phyloP scores from a whole-genome alignment of 2,888 invertebrate genomes.

The Stratiomys singularior region DNA sequence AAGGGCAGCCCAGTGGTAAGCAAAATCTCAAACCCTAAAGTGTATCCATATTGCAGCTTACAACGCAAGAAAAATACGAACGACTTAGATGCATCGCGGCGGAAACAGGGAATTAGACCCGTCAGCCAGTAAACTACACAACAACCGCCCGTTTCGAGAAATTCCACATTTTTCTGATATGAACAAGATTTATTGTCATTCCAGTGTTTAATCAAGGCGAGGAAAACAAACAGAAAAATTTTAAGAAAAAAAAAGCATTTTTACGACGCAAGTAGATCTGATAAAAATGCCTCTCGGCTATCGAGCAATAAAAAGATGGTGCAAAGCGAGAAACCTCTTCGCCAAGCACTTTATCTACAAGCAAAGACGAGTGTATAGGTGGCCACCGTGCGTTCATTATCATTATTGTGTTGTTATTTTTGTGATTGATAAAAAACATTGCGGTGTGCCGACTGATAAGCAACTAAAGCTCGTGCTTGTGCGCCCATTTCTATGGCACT shows the following conservation, averaged over 20 bases:
- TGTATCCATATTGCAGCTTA: constrained; percentile 4
- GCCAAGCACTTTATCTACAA: not conserved
- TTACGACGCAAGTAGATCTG: not conserved
- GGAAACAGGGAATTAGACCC: not conserved
- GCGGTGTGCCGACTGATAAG: constrained; percentile 31
- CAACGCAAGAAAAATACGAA: not conserved
- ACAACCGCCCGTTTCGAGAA: too few relatives aligned
- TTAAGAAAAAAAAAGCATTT: not conserved
- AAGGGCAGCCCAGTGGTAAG: not conserved
- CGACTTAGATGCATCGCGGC: constrained; percentile 11
- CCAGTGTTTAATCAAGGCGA: not conserved
- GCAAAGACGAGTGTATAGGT: not conserved
- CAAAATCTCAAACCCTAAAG: not conserved
- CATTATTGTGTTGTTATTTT: constrained; percentile 14
- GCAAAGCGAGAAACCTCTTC: constrained; percentile 31
- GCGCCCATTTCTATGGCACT: not conserved
- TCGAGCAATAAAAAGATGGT: constrained; percentile 20
- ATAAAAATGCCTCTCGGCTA: constrained; percentile 20
- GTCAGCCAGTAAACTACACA: not conserved
- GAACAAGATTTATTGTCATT: not conserved
- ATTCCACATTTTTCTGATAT: not conserved
- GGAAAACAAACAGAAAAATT: constrained; percentile 1
- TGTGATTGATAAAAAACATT: constrained; percentile 15
- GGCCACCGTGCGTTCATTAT: constrained; percentile 11
- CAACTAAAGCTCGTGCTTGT: constrained; percentile 8